Conservation (phyloP, 2,888 invertebrate genomes). For the Thecophora atra region DNA sequence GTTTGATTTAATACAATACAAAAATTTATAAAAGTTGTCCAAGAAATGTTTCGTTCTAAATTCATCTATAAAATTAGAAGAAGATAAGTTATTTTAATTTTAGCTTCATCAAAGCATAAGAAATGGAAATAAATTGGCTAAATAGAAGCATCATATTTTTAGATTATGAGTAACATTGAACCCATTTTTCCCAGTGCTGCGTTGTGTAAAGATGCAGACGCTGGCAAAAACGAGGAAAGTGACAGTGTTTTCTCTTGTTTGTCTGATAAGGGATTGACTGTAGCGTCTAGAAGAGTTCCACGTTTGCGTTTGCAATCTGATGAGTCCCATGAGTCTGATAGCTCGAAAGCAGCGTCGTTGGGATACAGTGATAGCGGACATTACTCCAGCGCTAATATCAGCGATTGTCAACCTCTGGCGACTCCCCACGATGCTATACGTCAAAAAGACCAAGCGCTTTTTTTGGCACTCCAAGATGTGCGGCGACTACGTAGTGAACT, state of each 20-base stretch:
- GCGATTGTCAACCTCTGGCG: conserved; percentile 31
- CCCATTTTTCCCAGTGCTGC: not conserved
- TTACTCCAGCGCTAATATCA: conserved; percentile 51
- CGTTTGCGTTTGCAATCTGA: conserved; percentile 8
- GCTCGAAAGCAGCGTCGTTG: conserved; percentile 39
- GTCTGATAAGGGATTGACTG: not conserved
- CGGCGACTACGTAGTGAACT: conserved; percentile 59
- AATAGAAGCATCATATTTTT: not conserved
- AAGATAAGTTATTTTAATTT: too few species aligned
- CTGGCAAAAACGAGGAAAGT: not conserved
- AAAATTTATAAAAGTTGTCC: not conserved
- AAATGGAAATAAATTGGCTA: not conserved
- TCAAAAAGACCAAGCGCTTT: conserved; percentile 50
- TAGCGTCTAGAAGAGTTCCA: not conserved
- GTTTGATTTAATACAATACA: too few species aligned
- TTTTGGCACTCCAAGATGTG: conserved; percentile 55
- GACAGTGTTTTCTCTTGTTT: not conserved
- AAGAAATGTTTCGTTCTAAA: not conserved
- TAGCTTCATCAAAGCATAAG: too few species aligned
- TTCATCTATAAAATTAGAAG: not conserved
- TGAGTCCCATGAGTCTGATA: conserved; percentile 31
- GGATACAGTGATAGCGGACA: conserved; percentile 52
- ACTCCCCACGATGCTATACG: conserved; percentile 34
- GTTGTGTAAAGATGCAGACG: not conserved
- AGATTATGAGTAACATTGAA: not conserved